A percentile compares a stretch with the other conserved stretches of the same genome.
These are phyloP conservation scores for Mellivora capensis DNA, from an alignment of 2,113 vertebrate genomes.

Conservation along the genomic window DNA sequence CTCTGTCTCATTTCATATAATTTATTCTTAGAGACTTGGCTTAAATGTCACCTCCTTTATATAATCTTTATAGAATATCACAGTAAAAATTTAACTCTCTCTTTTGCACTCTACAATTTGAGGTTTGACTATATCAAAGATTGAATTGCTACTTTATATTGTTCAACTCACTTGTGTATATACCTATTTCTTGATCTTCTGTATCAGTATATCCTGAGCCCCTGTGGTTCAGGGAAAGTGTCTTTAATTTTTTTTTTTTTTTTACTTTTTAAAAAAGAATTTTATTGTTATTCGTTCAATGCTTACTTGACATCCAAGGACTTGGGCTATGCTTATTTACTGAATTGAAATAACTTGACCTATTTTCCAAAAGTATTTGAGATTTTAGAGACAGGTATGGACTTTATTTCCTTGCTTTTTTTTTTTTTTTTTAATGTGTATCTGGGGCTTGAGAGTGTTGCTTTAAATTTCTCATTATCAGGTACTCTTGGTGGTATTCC, in stretches of 20 bases:
- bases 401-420: neutral
- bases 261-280: neutral
- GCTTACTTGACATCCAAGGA: neutral
- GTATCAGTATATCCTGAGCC: neutral
- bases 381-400: neutral
- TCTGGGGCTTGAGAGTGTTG: neutral
- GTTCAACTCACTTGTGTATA: neutral
- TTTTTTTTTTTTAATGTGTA: neutral
- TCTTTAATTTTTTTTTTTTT: neutral
- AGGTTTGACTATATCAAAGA: neutral
- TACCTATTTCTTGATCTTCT: neutral
- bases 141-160: neutral
- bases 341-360: neutral
- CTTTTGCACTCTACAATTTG: neutral
- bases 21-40: slow-evolving; percentile 31
- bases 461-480: neutral
- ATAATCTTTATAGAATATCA: neutral
- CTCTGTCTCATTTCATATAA: neutral
- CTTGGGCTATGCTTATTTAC: neutral
- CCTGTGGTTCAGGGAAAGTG: neutral
- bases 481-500: neutral
- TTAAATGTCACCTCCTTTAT: neutral
- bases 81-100: neutral
- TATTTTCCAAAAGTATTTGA: neutral
- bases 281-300: neutral